Conservation (phyloP, 2,888 invertebrate genomes). For the Lasioglossum morio region DNA sequence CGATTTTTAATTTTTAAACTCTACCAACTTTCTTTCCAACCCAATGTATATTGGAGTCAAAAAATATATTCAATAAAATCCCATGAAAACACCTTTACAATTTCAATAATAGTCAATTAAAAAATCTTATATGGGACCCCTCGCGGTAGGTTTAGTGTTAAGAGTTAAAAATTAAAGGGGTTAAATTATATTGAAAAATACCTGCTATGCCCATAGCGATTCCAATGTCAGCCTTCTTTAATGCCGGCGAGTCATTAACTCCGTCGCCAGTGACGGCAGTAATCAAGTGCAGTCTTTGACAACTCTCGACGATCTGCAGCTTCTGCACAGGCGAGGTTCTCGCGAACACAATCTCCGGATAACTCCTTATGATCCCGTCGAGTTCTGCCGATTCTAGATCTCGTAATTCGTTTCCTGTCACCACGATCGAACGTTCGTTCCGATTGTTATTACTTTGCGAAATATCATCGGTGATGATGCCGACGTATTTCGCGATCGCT, state of each 20-base stretch:
- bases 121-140: too few relatives aligned
- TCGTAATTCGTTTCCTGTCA: constrained; percentile 75
- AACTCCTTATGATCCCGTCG: constrained; percentile 86
- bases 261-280: constrained; percentile 95
- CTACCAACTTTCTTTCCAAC: too few relatives aligned
- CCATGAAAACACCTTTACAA: too few relatives aligned
- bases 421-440: constrained; percentile 80
- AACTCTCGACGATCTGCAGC: constrained; percentile 90
- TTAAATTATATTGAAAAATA: neutral
- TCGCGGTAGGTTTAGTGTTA: too few relatives aligned
- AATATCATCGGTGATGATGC: constrained; percentile 87
- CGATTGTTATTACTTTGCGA: neutral
- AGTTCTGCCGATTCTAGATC: constrained; percentile 83
- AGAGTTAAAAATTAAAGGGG: neutral
- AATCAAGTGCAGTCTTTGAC: constrained; percentile 87
- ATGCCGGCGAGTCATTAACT: constrained; percentile 99
- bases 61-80: too few relatives aligned
- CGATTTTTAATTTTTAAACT: too few relatives aligned
- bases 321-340: constrained; percentile 89
- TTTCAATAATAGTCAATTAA: too few relatives aligned
- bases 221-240: constrained; percentile 99
- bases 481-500: constrained; percentile 90
- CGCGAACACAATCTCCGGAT: constrained; percentile 91
- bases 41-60: too few relatives aligned
- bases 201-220: constrained; percentile 96